Base-by-base conservation (phyloP, 2,113 vertebrate species). In the Lycaon pictus region DNA sequence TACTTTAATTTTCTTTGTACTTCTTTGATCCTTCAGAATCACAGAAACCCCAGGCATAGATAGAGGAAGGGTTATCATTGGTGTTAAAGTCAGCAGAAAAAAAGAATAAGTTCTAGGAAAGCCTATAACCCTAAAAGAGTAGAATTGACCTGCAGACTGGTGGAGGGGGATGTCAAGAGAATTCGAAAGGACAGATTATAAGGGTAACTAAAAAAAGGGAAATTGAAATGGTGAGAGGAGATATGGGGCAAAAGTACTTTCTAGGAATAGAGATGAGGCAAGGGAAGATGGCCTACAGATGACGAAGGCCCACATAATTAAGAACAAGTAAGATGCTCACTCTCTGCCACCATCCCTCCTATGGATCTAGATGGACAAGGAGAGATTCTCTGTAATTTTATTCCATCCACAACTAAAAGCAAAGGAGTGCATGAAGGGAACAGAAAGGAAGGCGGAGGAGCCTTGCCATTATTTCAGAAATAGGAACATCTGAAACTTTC, bases 401-500 rank as follows among this genome's bases (percentile, higher is more conserved):
- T 96, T 97, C 72, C 17, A 92, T 9, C 4, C 35, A 74, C 16
- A 88, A 88, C 27, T 96, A 91, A 96, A 93, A 95, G 22, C 9
- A 74, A 79, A 93, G 48, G 89, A 76, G 9, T 88, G 5, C 29
- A 58, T 77, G 9, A 96, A 80, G 35, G 35, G 48, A 96, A 90
- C 48, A 92, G 62, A 83, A 83, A 97, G 35, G 29, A 96, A 96
- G 71, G 56, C 32, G 13, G 43, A 92, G 58, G 37, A 65, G 65
- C 29, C 65, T 96, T 96, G 65, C 51, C 55, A 79, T 94, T 97
- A 96, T n/a, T 88, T 90, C 77, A 96, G 71, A 98, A 98, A 97
- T 94, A 97, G 94, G 97, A 97, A 96, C 67, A 96, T 88, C 94
- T 93, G 94, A 97, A 98, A 97, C 55, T 98, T 98, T 97, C 96